Evolutionary conservation across 2,888 invertebrate species (phyloP), one percentile per base, ranked within the genome.

Genomic region (Cantharis rufa): DNA sequence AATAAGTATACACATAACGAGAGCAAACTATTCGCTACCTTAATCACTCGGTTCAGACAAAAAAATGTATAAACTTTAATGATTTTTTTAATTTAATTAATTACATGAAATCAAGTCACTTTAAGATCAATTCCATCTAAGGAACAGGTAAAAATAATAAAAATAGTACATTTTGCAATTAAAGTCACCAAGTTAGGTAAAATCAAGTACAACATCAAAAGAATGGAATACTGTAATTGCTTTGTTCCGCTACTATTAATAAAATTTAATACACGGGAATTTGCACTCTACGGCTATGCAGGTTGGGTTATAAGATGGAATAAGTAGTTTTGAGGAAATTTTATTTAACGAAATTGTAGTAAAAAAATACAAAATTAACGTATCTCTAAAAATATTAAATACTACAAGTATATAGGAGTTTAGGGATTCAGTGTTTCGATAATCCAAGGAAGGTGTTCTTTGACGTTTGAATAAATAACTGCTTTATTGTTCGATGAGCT

Each of bases 381-480:
- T n/a, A n/a, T n/a, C 13, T 13, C n/a, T n/a, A 32, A 48, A n/a
- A 48, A 11, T 13, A 32, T 32, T n/a, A n/a, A n/a, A n/a, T n/a
- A n/a, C n/a, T n/a, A n/a, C n/a, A n/a, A n/a, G n/a, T 1, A 1
- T 1, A 10, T 13, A 21, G 5, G 11, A 3, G 9, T 9, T 83
- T 79, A 87, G 63, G 84, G 80, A 77, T 80, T 84, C 28, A 87
- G 70, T 76, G 88, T 88, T 62, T 83, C 86, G 13, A 87, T 83
- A 69, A 93, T 92, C 93, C 93, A 93, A 3, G 90, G 88, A 24
- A 90, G 85, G 82, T 90, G 92, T 21, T 90, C 88, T 1, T 87
- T 85, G n/a, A 92, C 90, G 80, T 89, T 89, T 0, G 92, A 92
- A 81, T 92, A 93, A 21, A 93, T 91, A 0, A 91, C 92, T 79